A percentile compares a stretch with the other conserved stretches of the same genome.
These are phyloP conservation scores for Laticauda colubrina DNA, from an alignment of 2,113 vertebrate species.

Conservation along the genomic window DNA sequence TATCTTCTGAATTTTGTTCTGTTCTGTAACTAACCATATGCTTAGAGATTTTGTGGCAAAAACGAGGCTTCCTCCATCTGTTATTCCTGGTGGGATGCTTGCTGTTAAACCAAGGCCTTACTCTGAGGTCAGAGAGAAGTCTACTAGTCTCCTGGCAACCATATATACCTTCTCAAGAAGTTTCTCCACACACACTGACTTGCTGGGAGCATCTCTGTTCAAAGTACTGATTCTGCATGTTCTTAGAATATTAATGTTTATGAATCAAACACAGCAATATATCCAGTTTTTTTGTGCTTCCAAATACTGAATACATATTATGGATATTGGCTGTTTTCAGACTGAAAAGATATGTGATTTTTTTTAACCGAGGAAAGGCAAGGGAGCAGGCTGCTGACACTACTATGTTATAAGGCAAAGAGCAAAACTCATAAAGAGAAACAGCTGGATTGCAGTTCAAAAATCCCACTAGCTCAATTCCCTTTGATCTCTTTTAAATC, in stretches of 20 bases:
- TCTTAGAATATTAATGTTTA: constrained; percentile 37
- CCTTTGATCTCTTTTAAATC: background rate
- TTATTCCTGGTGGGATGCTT: background rate
- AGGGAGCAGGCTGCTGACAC: constrained; percentile 18
- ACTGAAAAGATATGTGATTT: constrained; percentile 44
- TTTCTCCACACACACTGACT: background rate
- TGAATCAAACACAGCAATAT: constrained; percentile 44
- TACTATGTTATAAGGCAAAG: constrained; percentile 23
- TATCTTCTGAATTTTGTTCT: background rate
- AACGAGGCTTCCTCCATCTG: background rate
- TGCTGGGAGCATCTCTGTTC: constrained; percentile 29
- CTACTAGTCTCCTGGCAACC: constrained; percentile 1
- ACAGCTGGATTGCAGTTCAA: background rate
- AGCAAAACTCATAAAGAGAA: constrained; percentile 40
- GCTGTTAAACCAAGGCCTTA: background rate
- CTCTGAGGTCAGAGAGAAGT: background rate
- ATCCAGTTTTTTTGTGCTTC: constrained; percentile 11
- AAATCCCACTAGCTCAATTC: constrained; percentile 3
- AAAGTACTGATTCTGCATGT: constrained; percentile 40
- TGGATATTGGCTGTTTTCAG: constrained; percentile 45
- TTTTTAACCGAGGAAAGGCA: constrained; percentile 24
- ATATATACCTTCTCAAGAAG: background rate
- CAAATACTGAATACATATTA: constrained; percentile 54
- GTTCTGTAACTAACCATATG: background rate
- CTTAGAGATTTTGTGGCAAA: background rate